phyloP scores from a whole-genome alignment of 2,888 invertebrate species.

The Rhimphoctona megacephalus region DNA sequence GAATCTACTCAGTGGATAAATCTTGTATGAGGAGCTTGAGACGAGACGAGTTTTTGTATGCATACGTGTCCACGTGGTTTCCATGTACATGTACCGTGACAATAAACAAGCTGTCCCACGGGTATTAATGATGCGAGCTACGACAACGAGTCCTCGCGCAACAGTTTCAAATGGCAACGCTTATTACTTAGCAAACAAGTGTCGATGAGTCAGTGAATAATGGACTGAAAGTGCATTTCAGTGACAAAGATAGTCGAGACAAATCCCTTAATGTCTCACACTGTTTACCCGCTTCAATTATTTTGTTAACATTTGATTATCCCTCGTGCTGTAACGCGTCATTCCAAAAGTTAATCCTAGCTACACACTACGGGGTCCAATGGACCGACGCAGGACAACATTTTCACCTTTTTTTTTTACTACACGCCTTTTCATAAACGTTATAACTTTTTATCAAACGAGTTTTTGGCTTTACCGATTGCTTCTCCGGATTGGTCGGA shows the following conservation, averaged over 20 bases:
- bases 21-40: not conserved
- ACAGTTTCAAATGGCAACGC: slow-evolving; percentile 54
- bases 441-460: too few relatives aligned
- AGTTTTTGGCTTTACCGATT: too few relatives aligned
- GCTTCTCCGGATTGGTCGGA: too few relatives aligned
- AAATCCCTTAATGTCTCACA: slow-evolving; percentile 39
- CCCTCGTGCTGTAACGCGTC: not conserved
- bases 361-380: too few relatives aligned
- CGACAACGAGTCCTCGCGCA: slow-evolving; percentile 19
- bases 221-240: slow-evolving; percentile 20
- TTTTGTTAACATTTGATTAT: slow-evolving; percentile 16
- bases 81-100: slow-evolving; percentile 57
- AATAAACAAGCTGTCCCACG: slow-evolving; percentile 63
- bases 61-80: slow-evolving; percentile 46
- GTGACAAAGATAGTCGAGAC: not conserved
- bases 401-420: too few relatives aligned
- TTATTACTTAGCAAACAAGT: slow-evolving; percentile 63
- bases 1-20: not conserved
- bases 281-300: slow-evolving; percentile 24
- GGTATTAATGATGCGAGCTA: slow-evolving; percentile 57
- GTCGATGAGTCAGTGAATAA: slow-evolving; percentile 43
- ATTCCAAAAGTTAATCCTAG: not conserved
- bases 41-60: not conserved
- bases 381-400: too few relatives aligned
- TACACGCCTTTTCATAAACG: too few relatives aligned